Base-by-base conservation (phyloP, 2,113 vertebrate genomes). In the Corythornis vintsioides region DNA sequence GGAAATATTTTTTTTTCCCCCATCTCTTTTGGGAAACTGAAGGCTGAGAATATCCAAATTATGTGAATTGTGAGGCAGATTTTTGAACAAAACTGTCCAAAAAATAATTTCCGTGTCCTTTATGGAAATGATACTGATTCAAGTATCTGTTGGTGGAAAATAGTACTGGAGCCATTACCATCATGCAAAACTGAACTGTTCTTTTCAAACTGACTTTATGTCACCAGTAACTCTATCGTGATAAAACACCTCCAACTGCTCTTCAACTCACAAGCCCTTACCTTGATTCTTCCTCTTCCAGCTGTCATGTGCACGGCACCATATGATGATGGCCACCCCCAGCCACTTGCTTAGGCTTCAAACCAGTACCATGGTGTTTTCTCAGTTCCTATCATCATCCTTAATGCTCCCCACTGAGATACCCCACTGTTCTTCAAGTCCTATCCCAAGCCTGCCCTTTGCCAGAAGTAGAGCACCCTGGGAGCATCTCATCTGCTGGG, bases 251-350 rank as follows among this genome's bases (percentile, higher is more conserved):
- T 61, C 45, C 59, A 76, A 20, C 74, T 84, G 53, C 70, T 84
- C n/a, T 55, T 65, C 50, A 57, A 15, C 83, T 80, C 42, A 16
- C 66, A 78, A 13, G 4, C 40, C 22, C 48, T 76, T 72, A 38
- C 83, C 76, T 71, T 22, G 28, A 7, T 24, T 50, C 33, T 55
- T 66, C 70, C 57, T 71, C 61, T 81, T 52, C 91, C 83, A 72
- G 60, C 72, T 42, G 72, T 35, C 4, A 0, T 26, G 38, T 24
- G 63, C 61, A 50, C 0, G 6, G 63, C 79, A 69, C 66, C 6
- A 0, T 72, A 15, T 3, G 6, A 38, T 19, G 66, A 47, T 0
- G 0, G 59, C 84, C 71, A 80, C 40, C 61, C 48, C 57, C 69
- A 73, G 59, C 29, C 71, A 52, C 66, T 74, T 24, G 43, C 60